Percentiles rank a stretch among this genome's conserved stretches.
Conservation (phyloP, 2,797 vertebrate genomes). For the Paramormyrops hopkinsi region DNA sequence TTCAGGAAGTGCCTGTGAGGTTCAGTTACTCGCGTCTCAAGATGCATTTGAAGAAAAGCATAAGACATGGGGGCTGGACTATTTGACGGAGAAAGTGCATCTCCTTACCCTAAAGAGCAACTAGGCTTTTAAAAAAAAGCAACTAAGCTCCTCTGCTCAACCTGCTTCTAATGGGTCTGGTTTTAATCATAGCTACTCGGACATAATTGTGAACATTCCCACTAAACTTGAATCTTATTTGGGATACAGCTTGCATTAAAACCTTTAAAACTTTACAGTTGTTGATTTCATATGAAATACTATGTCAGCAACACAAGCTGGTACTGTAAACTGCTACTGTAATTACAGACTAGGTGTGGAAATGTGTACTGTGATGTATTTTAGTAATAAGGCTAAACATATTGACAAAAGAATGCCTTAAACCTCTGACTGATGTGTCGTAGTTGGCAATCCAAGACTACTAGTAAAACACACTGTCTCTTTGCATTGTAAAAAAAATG, state of each 20-base stretch:
- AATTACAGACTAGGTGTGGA: not conserved
- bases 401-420: not conserved
- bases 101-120: constrained; percentile 47
- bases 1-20: constrained; percentile 44
- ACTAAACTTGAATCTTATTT: not conserved
- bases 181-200: not conserved
- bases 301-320: not conserved
- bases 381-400: not conserved
- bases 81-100: constrained; percentile 44
- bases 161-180: not conserved
- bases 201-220: not conserved
- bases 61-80: constrained; percentile 44
- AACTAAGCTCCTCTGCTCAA: not conserved
- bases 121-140: constrained; percentile 28
- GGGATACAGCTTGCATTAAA: not conserved
- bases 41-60: constrained; percentile 32
- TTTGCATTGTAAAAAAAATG: not conserved
- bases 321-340: not conserved
- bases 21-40: constrained; percentile 40
- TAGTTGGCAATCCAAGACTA: not conserved
- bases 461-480: not conserved
- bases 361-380: not conserved
- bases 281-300: constrained; percentile 1
- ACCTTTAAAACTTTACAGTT: not conserved
- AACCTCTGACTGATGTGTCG: not conserved